Evolutionary conservation across 1,140 invertebrate species (phyloP).

Genomic region (Drosophila serrata): DNA sequence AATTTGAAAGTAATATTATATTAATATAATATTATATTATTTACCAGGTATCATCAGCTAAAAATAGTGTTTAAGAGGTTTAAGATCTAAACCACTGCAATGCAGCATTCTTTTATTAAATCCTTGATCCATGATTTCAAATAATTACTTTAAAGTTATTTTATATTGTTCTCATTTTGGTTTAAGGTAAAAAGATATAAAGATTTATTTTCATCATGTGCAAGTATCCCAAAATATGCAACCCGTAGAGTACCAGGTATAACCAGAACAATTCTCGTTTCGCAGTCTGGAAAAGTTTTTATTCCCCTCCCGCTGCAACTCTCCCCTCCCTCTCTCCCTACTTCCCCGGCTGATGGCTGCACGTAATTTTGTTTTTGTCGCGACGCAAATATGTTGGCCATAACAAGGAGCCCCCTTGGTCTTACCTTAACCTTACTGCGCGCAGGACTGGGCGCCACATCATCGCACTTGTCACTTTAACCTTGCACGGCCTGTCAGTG

Average conservation of each 20-base stretch:
- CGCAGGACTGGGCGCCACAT: conserved; percentile 68
- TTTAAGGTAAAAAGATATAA: background rate
- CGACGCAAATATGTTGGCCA: conserved; percentile 79
- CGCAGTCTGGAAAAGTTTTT: conserved; percentile 77
- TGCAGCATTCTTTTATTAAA: background rate
- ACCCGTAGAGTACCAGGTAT: conserved; percentile 7
- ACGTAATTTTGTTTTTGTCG: conserved; percentile 82
- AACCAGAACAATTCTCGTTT: conserved; percentile 37
- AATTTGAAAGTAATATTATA: too few relatives aligned
- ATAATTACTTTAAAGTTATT: background rate
- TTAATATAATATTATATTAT: background rate
- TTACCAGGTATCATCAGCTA: background rate
- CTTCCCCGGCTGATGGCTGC: conserved; percentile 37
- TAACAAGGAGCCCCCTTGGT: conserved; percentile 34
- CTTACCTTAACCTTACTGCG: conserved; percentile 67
- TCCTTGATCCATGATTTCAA: too few relatives aligned
- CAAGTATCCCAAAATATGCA: background rate
- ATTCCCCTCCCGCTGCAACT: conserved; percentile 32
- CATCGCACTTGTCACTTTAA: conserved; percentile 83
- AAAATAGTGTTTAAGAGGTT: too few relatives aligned
- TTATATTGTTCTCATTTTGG: background rate
- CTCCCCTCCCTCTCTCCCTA: background rate
- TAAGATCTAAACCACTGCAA: too few relatives aligned
- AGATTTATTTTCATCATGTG: background rate
- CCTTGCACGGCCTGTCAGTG: conserved; percentile 78